phyloP scores from a whole-genome alignment of 2,113 vertebrate species.

The Scalopus aquaticus region DNA sequence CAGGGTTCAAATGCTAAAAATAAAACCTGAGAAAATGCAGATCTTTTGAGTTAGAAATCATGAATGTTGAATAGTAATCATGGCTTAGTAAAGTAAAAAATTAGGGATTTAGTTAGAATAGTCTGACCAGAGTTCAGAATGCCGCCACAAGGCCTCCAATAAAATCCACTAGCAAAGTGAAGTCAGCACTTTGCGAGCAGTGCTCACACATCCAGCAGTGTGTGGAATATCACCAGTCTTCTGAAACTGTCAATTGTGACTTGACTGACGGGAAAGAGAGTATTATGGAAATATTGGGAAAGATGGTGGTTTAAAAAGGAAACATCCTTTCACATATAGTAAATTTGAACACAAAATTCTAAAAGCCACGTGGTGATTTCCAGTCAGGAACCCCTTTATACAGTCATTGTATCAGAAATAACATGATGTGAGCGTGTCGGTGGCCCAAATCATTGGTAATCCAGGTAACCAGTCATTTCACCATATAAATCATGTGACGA shows the following conservation, averaged over 20 bases:
- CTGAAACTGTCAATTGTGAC: slow-evolving; percentile 52
- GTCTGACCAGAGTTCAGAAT: slow-evolving; percentile 23
- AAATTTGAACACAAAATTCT: slow-evolving; percentile 31
- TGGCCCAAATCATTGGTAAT: neutral
- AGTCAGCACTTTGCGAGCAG: neutral
- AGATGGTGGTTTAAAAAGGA: neutral
- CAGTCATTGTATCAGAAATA: neutral
- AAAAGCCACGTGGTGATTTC: slow-evolving; percentile 40
- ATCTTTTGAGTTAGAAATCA: slow-evolving; percentile 34
- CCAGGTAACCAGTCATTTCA: neutral
- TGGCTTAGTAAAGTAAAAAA: slow-evolving; percentile 25
- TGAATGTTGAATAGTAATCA: slow-evolving; percentile 42
- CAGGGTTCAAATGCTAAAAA: slow-evolving; percentile 45
- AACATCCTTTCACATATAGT: neutral
- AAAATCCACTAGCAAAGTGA: neutral
- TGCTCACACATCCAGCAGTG: neutral
- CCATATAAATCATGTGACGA: neutral
- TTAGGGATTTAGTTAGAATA: slow-evolving; percentile 5
- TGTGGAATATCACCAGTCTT: neutral
- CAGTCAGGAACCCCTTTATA: neutral
- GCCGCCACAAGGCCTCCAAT: neutral
- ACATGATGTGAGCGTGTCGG: fast-evolving
- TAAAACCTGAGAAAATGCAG: slow-evolving; percentile 26
- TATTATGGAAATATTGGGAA: slow-evolving; percentile 47
- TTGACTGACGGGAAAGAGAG: slow-evolving; percentile 22